Evolutionary conservation across 2,113 vertebrate species (phyloP), one percentile per base, ranked within the genome.

Genomic region (Antennarius striatus): DNA sequence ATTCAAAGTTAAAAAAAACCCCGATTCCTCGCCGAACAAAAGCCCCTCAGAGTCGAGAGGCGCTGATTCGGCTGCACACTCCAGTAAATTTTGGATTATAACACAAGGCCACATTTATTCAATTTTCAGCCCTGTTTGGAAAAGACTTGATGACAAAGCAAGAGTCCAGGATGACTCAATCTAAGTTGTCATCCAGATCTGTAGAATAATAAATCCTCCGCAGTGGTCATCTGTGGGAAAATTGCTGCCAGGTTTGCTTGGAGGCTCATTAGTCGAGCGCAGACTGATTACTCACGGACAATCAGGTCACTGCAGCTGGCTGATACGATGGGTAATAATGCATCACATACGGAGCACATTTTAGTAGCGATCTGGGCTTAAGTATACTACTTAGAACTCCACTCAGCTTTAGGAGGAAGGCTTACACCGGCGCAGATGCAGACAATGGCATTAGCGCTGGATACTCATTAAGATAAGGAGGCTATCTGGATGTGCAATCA

Each of bases 381-480:
- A 68, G 69, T 68, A 46, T 14, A 2, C 73, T 65, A 67, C 65
- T 80, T 81, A 77, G 56, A 68, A 80, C 86, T 77, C 71, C 71
- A 72, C 69, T 83, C 70, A 73, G 83, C 78, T 78, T 63, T 51
- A 62, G 75, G 45, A 66, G 73, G 86, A 80, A 72, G 70, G 61
- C 78, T 82, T 76, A 67, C 75, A 80, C 63, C 71, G 73, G 77
- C 75, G 49, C 62, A 74, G 53, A 54, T 48, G 10, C 71, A 71
- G 72, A 91, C 90, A 90, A 90, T 79, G 66, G 81, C 74, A 83
- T 85, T 77, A 83, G 68, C 80, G 85, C 74, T 72, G 72, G 87
- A 88, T 80, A 71, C 71, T 89, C 81, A 88, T 89, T 90, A 86
- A 88, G 90, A 90, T 90, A 89, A 77, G 51, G 40, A 56, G 42